Evolutionary conservation across 2,797 vertebrate species (phyloP).

Genomic region (Lithobates pipiens): DNA sequence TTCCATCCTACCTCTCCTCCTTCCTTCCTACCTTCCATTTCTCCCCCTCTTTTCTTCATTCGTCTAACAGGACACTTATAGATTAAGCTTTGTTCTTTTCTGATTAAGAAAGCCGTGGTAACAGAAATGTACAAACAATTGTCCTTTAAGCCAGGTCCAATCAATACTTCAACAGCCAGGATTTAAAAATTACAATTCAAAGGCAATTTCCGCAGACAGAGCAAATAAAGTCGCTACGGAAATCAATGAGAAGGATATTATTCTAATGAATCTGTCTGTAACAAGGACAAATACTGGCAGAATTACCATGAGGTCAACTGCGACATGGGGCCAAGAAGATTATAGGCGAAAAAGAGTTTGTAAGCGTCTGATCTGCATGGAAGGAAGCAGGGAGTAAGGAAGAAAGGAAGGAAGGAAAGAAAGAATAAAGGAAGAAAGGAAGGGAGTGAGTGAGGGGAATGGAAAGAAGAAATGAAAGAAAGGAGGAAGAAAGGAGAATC

Average conservation of each 20-base stretch:
- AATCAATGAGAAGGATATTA: conserved; percentile 13
- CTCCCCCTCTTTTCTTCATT: not conserved
- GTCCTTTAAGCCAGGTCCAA: not conserved
- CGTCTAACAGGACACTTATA: too few species aligned
- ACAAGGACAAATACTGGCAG: not conserved
- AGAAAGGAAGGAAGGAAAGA: too few species aligned
- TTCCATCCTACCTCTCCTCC: too few species aligned
- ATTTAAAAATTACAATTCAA: not conserved
- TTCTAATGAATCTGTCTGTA: not conserved
- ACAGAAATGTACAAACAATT: not conserved
- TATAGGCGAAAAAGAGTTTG: not conserved
- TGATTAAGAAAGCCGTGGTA: not conserved
- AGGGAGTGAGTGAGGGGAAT: too few species aligned
- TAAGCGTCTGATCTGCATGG: not conserved
- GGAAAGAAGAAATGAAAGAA: too few species aligned
- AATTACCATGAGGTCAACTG: too few species aligned
- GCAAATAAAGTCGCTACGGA: not conserved
- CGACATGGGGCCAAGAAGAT: not conserved
- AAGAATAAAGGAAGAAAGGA: too few species aligned
- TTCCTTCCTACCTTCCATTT: too few species aligned
- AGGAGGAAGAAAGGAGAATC: too few species aligned
- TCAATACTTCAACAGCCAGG: conserved; percentile 21
- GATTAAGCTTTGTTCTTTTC: too few species aligned
- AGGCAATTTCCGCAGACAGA: not conserved
- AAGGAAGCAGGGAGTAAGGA: too few species aligned